Percentiles rank a stretch among this genome's conserved stretches.
Evolutionary conservation across 92 coral and sea anemone species (phyloP).

Genomic region (Siderastrea radians): DNA sequence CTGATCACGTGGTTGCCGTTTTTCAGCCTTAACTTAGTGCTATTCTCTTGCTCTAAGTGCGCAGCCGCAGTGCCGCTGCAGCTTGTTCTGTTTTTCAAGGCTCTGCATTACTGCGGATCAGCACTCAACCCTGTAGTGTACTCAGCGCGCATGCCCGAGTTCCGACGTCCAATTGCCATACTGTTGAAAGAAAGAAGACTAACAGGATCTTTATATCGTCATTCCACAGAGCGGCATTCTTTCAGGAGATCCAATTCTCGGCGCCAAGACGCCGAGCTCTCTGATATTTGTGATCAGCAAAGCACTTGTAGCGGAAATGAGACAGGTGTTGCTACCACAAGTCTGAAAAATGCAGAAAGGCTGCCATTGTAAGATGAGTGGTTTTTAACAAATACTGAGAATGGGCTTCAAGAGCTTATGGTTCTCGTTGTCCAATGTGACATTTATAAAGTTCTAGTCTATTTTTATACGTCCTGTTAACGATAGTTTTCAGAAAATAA

Average conservation of each 20-base stretch:
- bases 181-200: slow-evolving; percentile 68
- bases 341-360: slow-evolving; percentile 13
- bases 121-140: slow-evolving; percentile 82
- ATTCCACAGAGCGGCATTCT: slow-evolving; percentile 41
- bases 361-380: not conserved
- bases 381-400: too few relatives aligned
- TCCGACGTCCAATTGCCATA: slow-evolving; percentile 72
- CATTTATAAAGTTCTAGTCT: too few relatives aligned
- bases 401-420: too few relatives aligned
- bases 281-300: slow-evolving; percentile 44
- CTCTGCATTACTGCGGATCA: slow-evolving; percentile 82
- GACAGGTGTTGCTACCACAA: not conserved
- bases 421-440: too few relatives aligned
- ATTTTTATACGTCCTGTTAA: too few relatives aligned
- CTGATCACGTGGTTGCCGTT: slow-evolving; percentile 88
- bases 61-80: slow-evolving; percentile 53
- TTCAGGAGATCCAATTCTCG: slow-evolving; percentile 25
- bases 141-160: slow-evolving; percentile 90
- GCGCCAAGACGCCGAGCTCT: slow-evolving; percentile 35
- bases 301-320: slow-evolving; percentile 22
- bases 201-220: slow-evolving; percentile 66
- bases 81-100: slow-evolving; percentile 70
- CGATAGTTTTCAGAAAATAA: too few relatives aligned
- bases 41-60: slow-evolving; percentile 69
- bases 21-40: slow-evolving; percentile 79